These are phyloP conservation scores for Syrista parreyssii DNA, from an alignment of 2,888 invertebrate genomes.

Conservation along the genomic window DNA sequence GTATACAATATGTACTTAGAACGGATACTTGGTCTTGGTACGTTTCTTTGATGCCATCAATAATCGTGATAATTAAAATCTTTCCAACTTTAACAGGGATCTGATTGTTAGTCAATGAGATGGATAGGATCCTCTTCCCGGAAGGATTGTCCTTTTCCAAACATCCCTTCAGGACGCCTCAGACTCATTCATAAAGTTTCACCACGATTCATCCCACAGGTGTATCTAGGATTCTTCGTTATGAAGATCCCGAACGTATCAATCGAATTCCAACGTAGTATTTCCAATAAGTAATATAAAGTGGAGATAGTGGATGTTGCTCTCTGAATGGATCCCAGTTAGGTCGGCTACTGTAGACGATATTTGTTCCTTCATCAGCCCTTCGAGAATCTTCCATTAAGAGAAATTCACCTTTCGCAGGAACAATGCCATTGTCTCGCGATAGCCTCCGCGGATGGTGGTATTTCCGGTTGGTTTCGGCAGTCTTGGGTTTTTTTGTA, in stretches of 20 bases:
- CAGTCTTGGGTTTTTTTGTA: neutral
- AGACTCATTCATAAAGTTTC: slow-evolving; percentile 1
- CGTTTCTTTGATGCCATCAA: neutral
- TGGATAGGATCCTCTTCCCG: neutral
- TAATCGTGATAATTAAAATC: neutral
- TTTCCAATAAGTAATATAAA: slow-evolving; percentile 6
- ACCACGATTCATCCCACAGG: slow-evolving; percentile 2
- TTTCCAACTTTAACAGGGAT: neutral
- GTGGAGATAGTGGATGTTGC: neutral
- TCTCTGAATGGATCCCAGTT: slow-evolving; percentile 2
- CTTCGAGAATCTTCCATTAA: neutral
- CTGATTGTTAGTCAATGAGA: neutral
- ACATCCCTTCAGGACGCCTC: neutral
- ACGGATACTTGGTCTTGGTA: neutral
- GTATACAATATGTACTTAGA: neutral
- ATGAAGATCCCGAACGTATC: slow-evolving; percentile 7
- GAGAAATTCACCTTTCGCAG: neutral
- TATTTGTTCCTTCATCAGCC: slow-evolving; percentile 3
- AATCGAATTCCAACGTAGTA: slow-evolving; percentile 20
- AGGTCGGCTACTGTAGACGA: neutral
- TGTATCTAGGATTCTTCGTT: neutral
- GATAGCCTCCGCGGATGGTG: neutral
- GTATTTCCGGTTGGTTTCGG: slow-evolving; percentile 4
- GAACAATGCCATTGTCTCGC: slow-evolving; percentile 2
- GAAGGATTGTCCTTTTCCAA: neutral